phyloP scores from a whole-genome alignment of 2,797 vertebrate species.

The Enteromius viviparus region DNA sequence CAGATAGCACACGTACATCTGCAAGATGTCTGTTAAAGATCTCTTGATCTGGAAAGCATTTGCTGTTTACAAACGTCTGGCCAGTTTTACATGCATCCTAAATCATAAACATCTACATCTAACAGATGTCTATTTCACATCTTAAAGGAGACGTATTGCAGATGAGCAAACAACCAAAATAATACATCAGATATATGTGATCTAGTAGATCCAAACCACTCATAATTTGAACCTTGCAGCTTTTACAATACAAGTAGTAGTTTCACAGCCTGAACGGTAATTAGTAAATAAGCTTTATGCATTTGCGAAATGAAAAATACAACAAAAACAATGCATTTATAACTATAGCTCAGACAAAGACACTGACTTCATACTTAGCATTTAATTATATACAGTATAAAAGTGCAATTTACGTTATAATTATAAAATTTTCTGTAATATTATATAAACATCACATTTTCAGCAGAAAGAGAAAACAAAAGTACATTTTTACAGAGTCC shows the following conservation, averaged over 20 bases:
- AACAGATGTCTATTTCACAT: no score
- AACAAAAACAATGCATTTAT: conserved; percentile 23
- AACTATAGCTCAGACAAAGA: conserved; percentile 59
- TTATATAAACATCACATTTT: conserved; percentile 82
- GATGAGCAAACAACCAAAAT: no score
- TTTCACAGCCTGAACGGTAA: conserved; percentile 8
- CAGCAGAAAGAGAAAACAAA: conserved; percentile 51
- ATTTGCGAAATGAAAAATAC: conserved; percentile 19
- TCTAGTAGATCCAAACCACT: not conserved
- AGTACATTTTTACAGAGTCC: conserved; percentile 45
- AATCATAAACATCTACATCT: no score
- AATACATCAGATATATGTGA: no score
- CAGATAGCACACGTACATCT: no score
- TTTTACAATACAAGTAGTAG: conserved; percentile 1
- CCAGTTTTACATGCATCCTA: no score
- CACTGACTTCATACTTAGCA: conserved; percentile 73
- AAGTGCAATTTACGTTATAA: conserved; percentile 89
- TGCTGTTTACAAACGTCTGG: no score
- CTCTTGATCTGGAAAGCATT: no score
- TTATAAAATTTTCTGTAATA: conserved; percentile 91
- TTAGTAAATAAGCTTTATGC: conserved; percentile 38
- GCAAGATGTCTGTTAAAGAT: no score
- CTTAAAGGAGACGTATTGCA: no score
- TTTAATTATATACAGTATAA: conserved; percentile 90
- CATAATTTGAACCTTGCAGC: not conserved